Conservation (phyloP, 2,888 invertebrate species). For the Nomada fucata region DNA sequence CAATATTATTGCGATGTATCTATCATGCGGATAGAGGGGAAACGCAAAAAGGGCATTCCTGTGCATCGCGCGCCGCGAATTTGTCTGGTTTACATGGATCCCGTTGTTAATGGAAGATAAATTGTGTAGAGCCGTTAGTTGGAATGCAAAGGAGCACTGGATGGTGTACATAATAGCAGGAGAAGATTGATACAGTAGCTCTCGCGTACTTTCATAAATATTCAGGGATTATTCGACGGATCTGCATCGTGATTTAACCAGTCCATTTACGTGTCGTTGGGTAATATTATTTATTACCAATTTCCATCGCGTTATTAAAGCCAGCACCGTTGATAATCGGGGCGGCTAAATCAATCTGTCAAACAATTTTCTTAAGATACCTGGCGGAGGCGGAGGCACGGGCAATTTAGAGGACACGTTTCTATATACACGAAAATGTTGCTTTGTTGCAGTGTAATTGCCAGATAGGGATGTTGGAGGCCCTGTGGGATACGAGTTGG, state of each 20-base stretch:
- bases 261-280: not conserved
- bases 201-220: conserved; percentile 47
- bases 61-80: conserved; percentile 57
- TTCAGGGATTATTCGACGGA: conserved; percentile 22
- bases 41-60: conserved; percentile 51
- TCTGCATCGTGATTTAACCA: conserved; percentile 1
- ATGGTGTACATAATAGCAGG: not conserved
- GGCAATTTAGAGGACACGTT: not conserved
- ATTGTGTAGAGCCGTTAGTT: conserved; percentile 33
- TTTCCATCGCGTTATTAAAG: no score
- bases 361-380: not conserved
- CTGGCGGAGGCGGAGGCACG: not conserved
- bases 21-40: conserved; percentile 52
- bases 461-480: not conserved
- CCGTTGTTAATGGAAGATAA: conserved; percentile 59
- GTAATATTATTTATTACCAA: no score
- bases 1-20: conserved; percentile 64
- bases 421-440: not conserved
- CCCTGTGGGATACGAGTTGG: conserved; percentile 3
- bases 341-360: not conserved
- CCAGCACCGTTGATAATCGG: no score
- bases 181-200: conserved; percentile 48
- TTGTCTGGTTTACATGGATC: conserved; percentile 59
- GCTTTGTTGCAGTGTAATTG: conserved; percentile 1
- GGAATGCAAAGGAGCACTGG: conserved; percentile 48